These are phyloP conservation scores for Doris montereyensis DNA, from an alignment of 2,888 invertebrate genomes.

Conservation along the genomic window DNA sequence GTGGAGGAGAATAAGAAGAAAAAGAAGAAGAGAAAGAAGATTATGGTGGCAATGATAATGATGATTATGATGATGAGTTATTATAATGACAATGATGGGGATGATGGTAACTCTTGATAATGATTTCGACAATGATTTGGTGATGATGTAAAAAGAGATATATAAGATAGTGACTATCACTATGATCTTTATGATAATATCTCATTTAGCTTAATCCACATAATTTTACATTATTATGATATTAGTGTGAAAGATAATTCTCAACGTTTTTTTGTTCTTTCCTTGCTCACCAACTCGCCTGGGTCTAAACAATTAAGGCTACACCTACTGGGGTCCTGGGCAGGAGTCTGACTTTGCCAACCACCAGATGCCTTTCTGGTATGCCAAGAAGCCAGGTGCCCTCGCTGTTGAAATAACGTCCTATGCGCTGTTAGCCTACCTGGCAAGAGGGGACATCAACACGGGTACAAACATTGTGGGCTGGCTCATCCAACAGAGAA, in stretches of 20 bases:
- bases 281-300: too few relatives aligned
- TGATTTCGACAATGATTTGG: too few relatives aligned
- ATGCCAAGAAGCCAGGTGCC: constrained; percentile 49
- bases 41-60: too few relatives aligned
- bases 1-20: too few relatives aligned
- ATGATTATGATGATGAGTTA: too few relatives aligned
- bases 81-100: too few relatives aligned
- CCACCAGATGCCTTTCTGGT: constrained; percentile 50
- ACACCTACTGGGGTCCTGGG: constrained; percentile 51
- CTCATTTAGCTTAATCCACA: too few relatives aligned
- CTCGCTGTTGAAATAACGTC: constrained; percentile 59
- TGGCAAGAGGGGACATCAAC: constrained; percentile 51
- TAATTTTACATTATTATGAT: not conserved
- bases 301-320: constrained; percentile 42
- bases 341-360: constrained; percentile 38
- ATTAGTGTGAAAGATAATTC: not conserved
- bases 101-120: too few relatives aligned
- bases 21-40: too few relatives aligned
- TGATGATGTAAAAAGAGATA: too few relatives aligned
- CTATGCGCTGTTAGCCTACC: constrained; percentile 60
- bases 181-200: too few relatives aligned
- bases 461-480: constrained; percentile 55
- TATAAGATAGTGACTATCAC: too few relatives aligned
- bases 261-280: not conserved
- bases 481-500: constrained; percentile 58